Evolutionary conservation across 2,888 invertebrate species (phyloP), one percentile per base, ranked within the genome.

Genomic region (Timema podura): DNA sequence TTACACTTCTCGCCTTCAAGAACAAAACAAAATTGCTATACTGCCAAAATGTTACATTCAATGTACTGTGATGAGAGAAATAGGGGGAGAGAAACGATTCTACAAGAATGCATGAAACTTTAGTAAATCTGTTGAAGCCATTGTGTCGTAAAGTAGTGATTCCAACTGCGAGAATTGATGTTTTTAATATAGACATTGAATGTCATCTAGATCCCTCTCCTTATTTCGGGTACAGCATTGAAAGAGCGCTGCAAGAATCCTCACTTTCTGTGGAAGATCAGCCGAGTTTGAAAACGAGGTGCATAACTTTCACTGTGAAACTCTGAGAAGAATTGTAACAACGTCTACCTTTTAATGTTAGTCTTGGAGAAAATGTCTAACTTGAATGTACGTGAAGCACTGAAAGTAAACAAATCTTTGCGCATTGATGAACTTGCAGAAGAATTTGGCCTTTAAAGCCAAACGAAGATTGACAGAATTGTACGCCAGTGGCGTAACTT

Each of bases 31-130:
- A 45, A 65, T 64, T 5, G 64, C 46, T 64, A 44, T 45, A 64
- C 64, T 64, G 64, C 64, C n/a, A 10, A 64, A 15, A 64, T 64
- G 10, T 11, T 64, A 30, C n/a, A 11, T 6, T 46, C 10, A 45
- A 45, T 65, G 45, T 65, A 65, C 57, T 16, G 16, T 15, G 11
- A 57, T 45, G 45, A n/a, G 5, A 45, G 13, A 6, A 65, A 13
- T 10, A 5, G 47, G 48, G n/a, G 11, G 46, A 13, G n/a, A 65
- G 0, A n/a, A 5, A 11, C 11, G 65, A 65, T 6, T 0, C 47
- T n/a, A 65, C 46, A 65, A 65, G 15, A 47, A 6, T 65, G 6
- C n/a, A 46, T 16, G 46, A 65, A 5, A 11, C 11, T 15, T 45
- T 65, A 65, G 5, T 6, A 5, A 13, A 11, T 15, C 48, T 65